Evolutionary conservation across 2,113 vertebrate species (phyloP).

Genomic region (Empidonax traillii): DNA sequence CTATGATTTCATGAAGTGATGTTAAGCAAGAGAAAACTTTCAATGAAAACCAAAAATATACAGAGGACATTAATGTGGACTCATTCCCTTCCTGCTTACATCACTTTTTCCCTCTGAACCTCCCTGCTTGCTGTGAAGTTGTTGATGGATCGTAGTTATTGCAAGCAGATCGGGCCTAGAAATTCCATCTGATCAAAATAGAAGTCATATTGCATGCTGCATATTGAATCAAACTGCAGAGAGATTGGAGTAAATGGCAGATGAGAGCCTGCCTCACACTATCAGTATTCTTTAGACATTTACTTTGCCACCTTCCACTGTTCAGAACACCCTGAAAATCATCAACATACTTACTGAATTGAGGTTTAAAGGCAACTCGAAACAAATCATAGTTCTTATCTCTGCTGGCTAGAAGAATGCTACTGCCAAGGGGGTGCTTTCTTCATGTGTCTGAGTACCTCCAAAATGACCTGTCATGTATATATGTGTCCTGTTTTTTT

Average conservation of each 20-base stretch:
- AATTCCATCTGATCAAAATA: neutral
- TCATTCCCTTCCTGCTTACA: neutral
- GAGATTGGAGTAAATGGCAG: neutral
- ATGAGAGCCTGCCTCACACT: neutral
- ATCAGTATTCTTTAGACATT: neutral
- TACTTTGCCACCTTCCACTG: neutral
- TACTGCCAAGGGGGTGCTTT: neutral
- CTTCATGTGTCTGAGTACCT: neutral
- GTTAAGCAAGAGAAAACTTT: neutral
- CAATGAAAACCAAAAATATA: neutral
- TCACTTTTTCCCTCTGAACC: neutral
- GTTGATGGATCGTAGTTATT: neutral
- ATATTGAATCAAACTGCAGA: neutral
- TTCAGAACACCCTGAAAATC: constrained; percentile 28
- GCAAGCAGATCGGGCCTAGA: neutral
- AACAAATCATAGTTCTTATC: neutral
- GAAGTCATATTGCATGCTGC: neutral
- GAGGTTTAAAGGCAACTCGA: constrained; percentile 13
- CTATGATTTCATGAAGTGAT: neutral
- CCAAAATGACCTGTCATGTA: neutral
- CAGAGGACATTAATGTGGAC: neutral
- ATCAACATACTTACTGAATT: neutral
- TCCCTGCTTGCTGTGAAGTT: neutral
- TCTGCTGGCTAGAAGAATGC: neutral
- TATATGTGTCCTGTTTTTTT: neutral